These are phyloP conservation scores for Spinus olivaceus DNA, from an alignment of 2,797 vertebrate species.

Conservation along the genomic window DNA sequence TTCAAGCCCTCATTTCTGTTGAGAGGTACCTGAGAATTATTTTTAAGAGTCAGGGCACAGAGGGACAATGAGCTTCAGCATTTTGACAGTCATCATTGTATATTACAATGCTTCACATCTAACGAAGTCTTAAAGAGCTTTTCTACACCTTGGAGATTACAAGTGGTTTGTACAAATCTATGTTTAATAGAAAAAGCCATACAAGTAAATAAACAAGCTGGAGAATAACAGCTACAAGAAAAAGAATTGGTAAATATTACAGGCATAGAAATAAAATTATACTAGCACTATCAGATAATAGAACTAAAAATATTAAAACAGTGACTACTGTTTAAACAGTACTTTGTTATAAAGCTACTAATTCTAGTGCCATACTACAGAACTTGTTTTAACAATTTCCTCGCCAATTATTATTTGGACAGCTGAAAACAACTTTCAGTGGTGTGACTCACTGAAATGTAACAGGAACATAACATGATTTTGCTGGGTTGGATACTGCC, in stretches of 20 bases:
- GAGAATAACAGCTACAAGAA: neutral
- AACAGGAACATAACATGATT: neutral
- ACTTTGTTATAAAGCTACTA: neutral
- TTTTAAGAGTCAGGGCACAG: neutral
- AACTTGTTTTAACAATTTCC: neutral
- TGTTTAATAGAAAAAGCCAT: neutral
- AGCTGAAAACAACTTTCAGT: neutral
- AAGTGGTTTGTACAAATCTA: neutral
- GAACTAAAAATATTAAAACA: neutral
- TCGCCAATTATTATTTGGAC: neutral
- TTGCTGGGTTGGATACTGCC: neutral
- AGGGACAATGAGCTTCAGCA: neutral
- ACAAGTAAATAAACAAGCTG: neutral
- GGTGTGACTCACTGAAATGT: neutral
- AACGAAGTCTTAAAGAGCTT: neutral
- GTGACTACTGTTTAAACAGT: neutral
- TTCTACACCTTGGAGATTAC: neutral
- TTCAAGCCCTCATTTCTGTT: slow-evolving; percentile 82
- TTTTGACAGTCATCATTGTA: neutral
- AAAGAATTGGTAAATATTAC: neutral
- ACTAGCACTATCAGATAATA: neutral
- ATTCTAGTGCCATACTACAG: neutral
- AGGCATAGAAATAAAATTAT: neutral
- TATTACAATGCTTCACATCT: neutral
- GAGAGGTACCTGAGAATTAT: slow-evolving; percentile 79